Evolutionary conservation across 1,140 invertebrate genomes (phyloP).

Genomic region (Ceratosolen fusciceps): DNA sequence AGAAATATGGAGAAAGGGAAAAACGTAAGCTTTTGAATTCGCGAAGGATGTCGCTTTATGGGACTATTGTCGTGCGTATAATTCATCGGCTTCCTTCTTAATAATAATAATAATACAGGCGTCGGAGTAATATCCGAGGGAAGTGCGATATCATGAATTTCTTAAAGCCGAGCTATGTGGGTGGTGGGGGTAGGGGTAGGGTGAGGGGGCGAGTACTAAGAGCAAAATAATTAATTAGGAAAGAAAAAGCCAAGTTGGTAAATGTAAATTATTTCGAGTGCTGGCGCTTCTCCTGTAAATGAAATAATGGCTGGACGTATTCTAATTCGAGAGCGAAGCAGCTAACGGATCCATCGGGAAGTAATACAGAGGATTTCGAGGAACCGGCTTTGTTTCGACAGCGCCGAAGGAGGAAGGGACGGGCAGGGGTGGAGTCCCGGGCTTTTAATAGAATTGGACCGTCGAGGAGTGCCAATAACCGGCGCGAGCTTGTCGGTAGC

Average conservation of each 20-base stretch:
- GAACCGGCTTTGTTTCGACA: conserved; percentile 62
- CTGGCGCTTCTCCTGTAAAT: background rate
- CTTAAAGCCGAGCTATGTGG: too few species aligned
- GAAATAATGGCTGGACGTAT: conserved; percentile 30
- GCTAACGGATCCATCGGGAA: conserved; percentile 55
- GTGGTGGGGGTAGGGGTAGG: too few species aligned
- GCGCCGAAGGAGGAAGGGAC: conserved; percentile 40
- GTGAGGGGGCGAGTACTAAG: too few species aligned
- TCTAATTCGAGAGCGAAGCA: conserved; percentile 38
- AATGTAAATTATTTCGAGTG: conserved; percentile 35
- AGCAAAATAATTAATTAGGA: background rate
- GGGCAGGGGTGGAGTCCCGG: conserved; percentile 31
- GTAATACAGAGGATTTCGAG: conserved; percentile 62
- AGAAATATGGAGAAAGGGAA: too few species aligned
- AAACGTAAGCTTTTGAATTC: too few species aligned
- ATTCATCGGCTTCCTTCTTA: too few species aligned
- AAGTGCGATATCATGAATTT: too few species aligned
- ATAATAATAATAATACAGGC: too few species aligned
- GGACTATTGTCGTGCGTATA: too few species aligned
- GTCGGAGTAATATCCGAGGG: too few species aligned
- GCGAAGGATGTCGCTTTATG: too few species aligned
- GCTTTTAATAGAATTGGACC: conserved; percentile 63
- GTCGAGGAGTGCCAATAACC: conserved; percentile 66
- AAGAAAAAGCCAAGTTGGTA: conserved; percentile 15
- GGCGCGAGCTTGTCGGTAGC: conserved; percentile 60